Percentiles rank a stretch among this genome's conserved stretches.
Conservation (phyloP, 2,888 invertebrate species). For the Acleris holmiana region DNA sequence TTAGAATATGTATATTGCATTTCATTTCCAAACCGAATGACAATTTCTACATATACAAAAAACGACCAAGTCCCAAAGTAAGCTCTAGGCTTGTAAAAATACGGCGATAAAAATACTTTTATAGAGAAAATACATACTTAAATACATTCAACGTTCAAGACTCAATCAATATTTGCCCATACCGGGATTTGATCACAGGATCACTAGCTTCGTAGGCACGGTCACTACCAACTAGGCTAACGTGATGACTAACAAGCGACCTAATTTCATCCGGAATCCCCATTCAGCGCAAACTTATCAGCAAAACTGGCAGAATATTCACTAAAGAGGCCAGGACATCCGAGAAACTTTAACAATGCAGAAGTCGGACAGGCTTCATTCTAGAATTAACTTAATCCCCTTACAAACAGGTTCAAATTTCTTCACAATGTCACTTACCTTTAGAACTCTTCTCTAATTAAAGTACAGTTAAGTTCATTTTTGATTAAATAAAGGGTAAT, state of each 20-base stretch:
- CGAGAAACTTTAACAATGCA: slow-evolving; percentile 54
- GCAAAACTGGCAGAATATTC: slow-evolving; percentile 39
- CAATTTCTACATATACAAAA: not conserved
- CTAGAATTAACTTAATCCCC: slow-evolving; percentile 14
- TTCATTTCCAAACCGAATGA: not conserved
- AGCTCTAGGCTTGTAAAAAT: no score
- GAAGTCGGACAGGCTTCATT: slow-evolving; percentile 36
- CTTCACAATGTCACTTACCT: slow-evolving; percentile 7
- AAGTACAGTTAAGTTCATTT: slow-evolving; percentile 6
- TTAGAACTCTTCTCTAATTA: slow-evolving; percentile 15
- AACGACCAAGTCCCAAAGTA: no score
- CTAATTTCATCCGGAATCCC: slow-evolving; percentile 38
- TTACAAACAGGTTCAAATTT: slow-evolving; percentile 10
- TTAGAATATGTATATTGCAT: no score
- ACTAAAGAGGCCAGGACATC: slow-evolving; percentile 50
- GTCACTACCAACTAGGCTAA: no score
- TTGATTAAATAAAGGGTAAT: slow-evolving; percentile 17
- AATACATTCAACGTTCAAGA: no score
- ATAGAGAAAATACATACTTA: no score
- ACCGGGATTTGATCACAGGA: no score
- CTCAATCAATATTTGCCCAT: no score
- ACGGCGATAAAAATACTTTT: no score
- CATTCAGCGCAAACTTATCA: slow-evolving; percentile 37
- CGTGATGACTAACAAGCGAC: slow-evolving; percentile 14
- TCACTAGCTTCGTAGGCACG: no score